phyloP scores from a whole-genome alignment of 2,888 invertebrate genomes.

The Heliconius aoede region DNA sequence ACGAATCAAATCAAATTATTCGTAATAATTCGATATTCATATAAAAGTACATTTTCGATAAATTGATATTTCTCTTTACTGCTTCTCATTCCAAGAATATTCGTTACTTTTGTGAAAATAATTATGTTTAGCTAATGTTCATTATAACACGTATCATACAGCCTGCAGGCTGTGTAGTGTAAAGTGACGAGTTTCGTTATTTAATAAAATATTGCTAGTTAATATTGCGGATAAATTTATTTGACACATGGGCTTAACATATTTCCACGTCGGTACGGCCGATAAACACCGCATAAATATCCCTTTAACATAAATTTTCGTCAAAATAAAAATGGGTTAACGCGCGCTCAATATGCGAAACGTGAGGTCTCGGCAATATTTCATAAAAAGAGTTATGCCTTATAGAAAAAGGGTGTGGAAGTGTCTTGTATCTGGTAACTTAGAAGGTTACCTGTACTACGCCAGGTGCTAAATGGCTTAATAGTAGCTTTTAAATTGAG shows the following conservation, averaged over 20 bases:
- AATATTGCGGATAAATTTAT: slow-evolving; percentile 33
- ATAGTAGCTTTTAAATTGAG: background rate
- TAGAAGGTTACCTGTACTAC: background rate
- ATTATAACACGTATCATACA: background rate
- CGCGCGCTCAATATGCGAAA: slow-evolving; percentile 46
- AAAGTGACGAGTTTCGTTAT: slow-evolving; percentile 12
- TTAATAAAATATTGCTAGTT: slow-evolving; percentile 28
- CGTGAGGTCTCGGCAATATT: slow-evolving; percentile 48
- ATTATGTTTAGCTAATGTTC: background rate
- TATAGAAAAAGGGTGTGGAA: background rate
- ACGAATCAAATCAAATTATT: no score
- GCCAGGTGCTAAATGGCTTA: background rate
- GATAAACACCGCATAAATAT: slow-evolving; percentile 52
- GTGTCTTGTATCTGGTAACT: background rate
- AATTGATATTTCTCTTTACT: background rate
- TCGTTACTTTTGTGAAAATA: background rate
- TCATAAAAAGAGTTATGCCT: slow-evolving; percentile 47
- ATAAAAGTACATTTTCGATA: no score
- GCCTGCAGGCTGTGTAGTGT: background rate
- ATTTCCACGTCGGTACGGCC: slow-evolving; percentile 37
- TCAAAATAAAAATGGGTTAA: slow-evolving; percentile 53
- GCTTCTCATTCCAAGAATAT: background rate
- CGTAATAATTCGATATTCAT: no score
- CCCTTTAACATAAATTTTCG: slow-evolving; percentile 61
- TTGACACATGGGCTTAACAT: slow-evolving; percentile 33